Evolutionary conservation across 2,797 vertebrate genomes (phyloP), one percentile per base, ranked within the genome.

Genomic region (Oreonectes daqikongensis): DNA sequence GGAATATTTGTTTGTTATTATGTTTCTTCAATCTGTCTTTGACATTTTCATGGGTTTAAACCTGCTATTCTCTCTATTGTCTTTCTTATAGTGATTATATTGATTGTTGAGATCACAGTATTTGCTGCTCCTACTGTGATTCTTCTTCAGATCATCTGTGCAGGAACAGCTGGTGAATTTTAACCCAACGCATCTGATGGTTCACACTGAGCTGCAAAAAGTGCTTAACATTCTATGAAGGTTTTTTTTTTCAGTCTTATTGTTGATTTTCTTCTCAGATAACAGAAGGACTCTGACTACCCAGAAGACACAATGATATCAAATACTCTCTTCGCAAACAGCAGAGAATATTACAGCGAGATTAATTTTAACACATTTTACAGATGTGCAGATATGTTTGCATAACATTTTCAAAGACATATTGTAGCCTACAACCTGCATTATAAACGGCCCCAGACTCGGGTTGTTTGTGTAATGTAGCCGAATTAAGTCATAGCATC

Each of bases 101-200:
- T 26, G 48, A 40, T 26, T 40, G 1, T 63, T 64, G 12, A 48
- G 55, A 30, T 22, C 20, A 8, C 44, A 35, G 20, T 7, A 17
- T 73, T 26, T 7, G 9, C 15, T 64, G 59, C 30, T 35, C 57
- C 59, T 4, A 52, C 46, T 64, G 44, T 52, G 42, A 52, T 73
- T 64, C 57, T 73, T 50, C 59, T 73, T 50, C 44, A 52, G n/a
- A 73, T 52, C 44, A 24, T 63, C 59, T 73, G 71, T 63, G 15
- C n/a, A n/a, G 24, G 9, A 72, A 72, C 8, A 63, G 28, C 44
- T 26, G 59, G 59, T 72, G 57, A 48, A 53, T 40, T 40, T 52
- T 52, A 2, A 32, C 4, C 11, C 53, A 15, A 10, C 38, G 22
- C 69, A 17, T 60, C 53, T 71, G 24, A 48, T 48, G 24, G 28